These are phyloP conservation scores for Sipha maydis DNA, from an alignment of 2,888 invertebrate species.

Conservation along the genomic window DNA sequence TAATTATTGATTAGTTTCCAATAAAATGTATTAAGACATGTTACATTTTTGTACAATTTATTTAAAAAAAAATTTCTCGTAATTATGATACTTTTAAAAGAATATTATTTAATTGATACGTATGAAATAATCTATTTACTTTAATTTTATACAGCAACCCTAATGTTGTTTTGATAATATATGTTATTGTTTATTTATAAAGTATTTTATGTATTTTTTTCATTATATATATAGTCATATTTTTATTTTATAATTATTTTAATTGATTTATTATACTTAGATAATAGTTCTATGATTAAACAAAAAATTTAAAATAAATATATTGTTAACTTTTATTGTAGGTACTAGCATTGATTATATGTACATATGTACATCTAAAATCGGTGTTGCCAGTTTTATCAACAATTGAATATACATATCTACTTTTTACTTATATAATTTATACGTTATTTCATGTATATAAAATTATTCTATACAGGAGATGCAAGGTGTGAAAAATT, in stretches of 20 bases:
- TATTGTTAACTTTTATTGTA: not conserved
- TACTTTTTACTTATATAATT: not conserved
- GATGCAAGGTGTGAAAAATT: too few species aligned
- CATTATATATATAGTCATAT: not conserved
- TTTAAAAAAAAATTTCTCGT: not conserved
- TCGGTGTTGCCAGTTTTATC: not conserved
- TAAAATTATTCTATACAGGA: too few species aligned
- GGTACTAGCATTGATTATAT: too few species aligned
- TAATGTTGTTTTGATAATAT: conserved; percentile 20
- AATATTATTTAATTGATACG: not conserved
- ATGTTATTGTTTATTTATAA: conserved; percentile 24
- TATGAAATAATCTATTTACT: not conserved
- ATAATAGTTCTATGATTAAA: conserved; percentile 20
- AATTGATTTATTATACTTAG: conserved; percentile 18
- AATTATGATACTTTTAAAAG: not conserved
- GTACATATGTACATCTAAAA: too few species aligned
- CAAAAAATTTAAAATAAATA: not conserved
- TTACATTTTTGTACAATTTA: not conserved
- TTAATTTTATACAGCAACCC: not conserved
- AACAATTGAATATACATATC: not conserved
- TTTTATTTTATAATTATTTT: not conserved
- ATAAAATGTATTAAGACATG: not conserved
- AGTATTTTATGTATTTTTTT: conserved; percentile 15
- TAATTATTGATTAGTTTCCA: conserved; percentile 1
- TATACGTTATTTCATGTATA: too few species aligned